phyloP scores from a whole-genome alignment of 2,797 vertebrate genomes.

The Enteromius viviparus region DNA sequence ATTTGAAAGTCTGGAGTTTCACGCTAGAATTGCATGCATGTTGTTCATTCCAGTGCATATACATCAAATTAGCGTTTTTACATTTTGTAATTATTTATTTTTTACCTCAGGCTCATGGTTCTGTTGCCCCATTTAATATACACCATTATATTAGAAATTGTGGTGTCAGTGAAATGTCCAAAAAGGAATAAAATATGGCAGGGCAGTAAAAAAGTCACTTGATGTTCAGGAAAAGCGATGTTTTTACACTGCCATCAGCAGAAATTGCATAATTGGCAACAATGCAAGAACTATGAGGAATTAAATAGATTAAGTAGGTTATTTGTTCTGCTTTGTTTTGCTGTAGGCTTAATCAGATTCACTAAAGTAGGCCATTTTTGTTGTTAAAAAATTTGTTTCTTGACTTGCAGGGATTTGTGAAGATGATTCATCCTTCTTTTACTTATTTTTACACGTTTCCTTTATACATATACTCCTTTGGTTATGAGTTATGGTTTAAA shows the following conservation, averaged over 20 bases:
- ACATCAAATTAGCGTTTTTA: background rate
- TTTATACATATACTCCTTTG: background rate
- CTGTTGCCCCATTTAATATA: background rate
- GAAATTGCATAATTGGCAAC: background rate
- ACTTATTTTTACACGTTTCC: background rate
- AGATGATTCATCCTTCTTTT: background rate
- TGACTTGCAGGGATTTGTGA: background rate
- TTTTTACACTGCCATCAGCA: background rate
- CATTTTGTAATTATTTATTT: background rate
- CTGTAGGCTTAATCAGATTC: background rate
- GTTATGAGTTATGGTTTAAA: background rate
- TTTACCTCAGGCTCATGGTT: background rate
- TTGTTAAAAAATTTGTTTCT: background rate
- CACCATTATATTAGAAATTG: background rate
- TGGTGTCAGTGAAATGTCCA: background rate
- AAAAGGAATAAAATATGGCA: background rate
- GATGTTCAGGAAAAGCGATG: background rate
- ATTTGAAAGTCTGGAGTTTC: constrained; percentile 4
- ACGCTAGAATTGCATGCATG: background rate
- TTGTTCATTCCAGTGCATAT: background rate
- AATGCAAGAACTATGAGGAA: background rate
- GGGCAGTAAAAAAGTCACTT: background rate
- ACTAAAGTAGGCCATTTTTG: background rate
- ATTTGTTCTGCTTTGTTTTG: background rate
- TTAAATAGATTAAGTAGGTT: background rate